phyloP scores from a whole-genome alignment of 2,113 vertebrate genomes.

The Chaetops frenatus region DNA sequence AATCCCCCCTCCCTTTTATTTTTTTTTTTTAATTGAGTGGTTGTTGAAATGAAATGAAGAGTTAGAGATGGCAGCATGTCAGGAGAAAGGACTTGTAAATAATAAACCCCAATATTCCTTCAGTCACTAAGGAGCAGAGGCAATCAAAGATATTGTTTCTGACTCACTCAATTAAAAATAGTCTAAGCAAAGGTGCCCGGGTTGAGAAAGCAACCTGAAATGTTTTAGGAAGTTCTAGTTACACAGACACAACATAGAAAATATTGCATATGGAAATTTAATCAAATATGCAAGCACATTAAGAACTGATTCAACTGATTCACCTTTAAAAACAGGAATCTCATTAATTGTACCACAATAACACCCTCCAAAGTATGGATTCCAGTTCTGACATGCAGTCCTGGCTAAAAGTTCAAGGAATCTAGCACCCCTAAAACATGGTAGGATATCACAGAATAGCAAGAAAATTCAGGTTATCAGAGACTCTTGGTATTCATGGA shows the following conservation, averaged over 20 bases:
- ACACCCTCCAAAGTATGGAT: neutral
- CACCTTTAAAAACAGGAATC: neutral
- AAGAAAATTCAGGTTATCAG: neutral
- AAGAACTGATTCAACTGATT: neutral
- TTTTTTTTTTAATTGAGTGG: neutral
- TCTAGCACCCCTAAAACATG: neutral
- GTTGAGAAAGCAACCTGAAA: neutral
- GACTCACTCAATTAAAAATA: neutral
- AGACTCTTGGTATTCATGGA: neutral
- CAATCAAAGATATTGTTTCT: neutral
- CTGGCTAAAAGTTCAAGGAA: neutral
- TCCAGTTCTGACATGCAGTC: neutral
- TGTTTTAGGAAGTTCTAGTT: neutral
- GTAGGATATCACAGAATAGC: neutral
- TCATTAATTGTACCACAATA: neutral
- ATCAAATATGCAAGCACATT: neutral
- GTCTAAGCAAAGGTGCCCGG: neutral
- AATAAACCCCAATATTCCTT: neutral
- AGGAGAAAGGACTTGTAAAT: neutral
- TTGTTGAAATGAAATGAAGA: neutral
- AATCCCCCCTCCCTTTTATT: accelerated
- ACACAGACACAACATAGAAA: neutral
- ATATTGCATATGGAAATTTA: neutral
- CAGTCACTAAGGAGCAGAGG: neutral
- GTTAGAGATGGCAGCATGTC: neutral